phyloP scores from a whole-genome alignment of 2,888 invertebrate species.

The Drosophila borealis region DNA sequence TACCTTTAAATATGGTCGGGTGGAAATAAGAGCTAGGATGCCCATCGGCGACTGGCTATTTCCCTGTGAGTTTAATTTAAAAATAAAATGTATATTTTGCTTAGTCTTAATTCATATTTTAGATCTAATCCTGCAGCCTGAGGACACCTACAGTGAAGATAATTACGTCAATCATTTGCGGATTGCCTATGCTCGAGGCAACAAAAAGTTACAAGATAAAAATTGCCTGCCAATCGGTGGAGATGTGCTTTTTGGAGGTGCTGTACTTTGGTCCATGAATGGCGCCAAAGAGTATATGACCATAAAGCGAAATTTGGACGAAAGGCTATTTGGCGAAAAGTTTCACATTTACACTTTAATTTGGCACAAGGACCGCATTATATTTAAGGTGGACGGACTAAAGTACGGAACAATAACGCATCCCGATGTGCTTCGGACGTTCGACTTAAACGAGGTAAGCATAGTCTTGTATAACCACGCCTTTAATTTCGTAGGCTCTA shows the following conservation, averaged over 20 bases:
- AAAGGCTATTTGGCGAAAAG: background rate
- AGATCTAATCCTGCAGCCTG: conserved; percentile 40
- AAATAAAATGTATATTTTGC: too few species aligned
- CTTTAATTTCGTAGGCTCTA: too few species aligned
- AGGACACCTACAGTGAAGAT: background rate
- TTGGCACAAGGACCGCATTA: conserved; percentile 37
- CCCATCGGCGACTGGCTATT: conserved; percentile 45
- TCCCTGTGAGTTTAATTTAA: conserved; percentile 35
- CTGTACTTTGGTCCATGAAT: background rate
- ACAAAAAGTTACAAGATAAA: background rate
- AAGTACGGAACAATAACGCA: conserved; percentile 33
- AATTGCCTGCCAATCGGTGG: background rate
- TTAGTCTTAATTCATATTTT: background rate
- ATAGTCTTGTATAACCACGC: too few species aligned
- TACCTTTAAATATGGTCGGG: conserved; percentile 38
- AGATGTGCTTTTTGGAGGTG: conserved; percentile 32
- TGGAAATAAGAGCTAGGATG: conserved; percentile 36
- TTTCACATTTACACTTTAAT: conserved; percentile 41
- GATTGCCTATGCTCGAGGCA: conserved; percentile 44
- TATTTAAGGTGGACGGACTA: conserved; percentile 34
- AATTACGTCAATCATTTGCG: conserved; percentile 12
- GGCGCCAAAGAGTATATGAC: background rate
- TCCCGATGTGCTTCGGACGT: background rate
- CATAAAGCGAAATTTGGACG: background rate
- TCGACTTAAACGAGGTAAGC: conserved; percentile 16